Percentiles rank a stretch among this genome's conserved stretches.
These are phyloP conservation scores for Barnardius zonarius DNA, from an alignment of 2,113 vertebrate species.

Conservation along the genomic window DNA sequence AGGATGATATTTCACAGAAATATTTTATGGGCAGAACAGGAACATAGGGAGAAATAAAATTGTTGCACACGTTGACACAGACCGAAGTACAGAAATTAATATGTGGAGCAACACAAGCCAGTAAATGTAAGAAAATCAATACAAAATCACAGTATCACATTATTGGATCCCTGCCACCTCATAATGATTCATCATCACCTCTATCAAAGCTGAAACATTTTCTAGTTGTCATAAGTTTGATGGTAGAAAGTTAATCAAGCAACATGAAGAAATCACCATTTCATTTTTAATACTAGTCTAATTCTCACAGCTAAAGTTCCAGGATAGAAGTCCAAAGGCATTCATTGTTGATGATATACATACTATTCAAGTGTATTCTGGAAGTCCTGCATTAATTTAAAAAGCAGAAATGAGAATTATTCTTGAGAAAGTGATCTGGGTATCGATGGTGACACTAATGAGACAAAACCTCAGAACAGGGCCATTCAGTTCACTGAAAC, in stretches of 20 bases:
- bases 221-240: background rate
- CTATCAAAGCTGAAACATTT: background rate
- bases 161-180: background rate
- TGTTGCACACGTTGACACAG: background rate
- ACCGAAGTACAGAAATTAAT: background rate
- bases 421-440: background rate
- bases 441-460: background rate
- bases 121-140: background rate
- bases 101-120: background rate
- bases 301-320: background rate
- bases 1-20: background rate
- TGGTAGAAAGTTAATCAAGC: background rate
- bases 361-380: background rate
- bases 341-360: background rate
- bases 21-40: background rate
- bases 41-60: background rate
- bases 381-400: background rate
- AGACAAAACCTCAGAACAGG: background rate
- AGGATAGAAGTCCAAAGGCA: background rate
- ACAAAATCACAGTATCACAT: background rate
- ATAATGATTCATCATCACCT: conserved; percentile 7
- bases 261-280: background rate
- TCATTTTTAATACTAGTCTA: background rate
- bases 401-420: background rate
- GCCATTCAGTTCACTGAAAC: background rate